Conservation (phyloP, 2,797 vertebrate genomes). For the Pyrocephalus nanus region DNA sequence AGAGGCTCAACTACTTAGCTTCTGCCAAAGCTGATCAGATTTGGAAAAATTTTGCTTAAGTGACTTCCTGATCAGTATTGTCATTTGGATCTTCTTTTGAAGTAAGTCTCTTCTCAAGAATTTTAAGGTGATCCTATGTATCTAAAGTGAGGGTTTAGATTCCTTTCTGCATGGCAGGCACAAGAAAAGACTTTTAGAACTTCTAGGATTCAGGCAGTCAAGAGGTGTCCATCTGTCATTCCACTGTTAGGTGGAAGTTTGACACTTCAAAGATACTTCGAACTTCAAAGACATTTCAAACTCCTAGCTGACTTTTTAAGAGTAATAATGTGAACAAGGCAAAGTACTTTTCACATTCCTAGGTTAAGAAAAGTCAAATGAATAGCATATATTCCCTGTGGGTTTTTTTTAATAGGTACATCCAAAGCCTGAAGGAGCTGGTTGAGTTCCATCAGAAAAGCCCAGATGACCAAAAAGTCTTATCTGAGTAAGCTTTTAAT, state of each 20-base stretch:
- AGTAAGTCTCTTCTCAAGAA: not conserved
- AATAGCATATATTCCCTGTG: not conserved
- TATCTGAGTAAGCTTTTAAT: constrained; percentile 82
- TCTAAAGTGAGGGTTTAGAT: not conserved
- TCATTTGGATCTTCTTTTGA: not conserved
- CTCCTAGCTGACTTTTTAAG: not conserved
- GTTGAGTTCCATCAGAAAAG: constrained; percentile 91
- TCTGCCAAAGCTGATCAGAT: not conserved
- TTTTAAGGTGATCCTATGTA: fast-evolving
- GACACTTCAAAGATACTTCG: not conserved
- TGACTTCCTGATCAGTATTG: not conserved
- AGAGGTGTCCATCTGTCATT: not conserved
- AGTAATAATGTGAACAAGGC: not conserved
- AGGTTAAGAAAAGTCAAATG: not conserved
- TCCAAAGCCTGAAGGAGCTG: constrained; percentile 92
- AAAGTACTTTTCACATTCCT: not conserved
- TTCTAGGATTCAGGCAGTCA: not conserved
- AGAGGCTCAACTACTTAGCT: constrained; percentile 1
- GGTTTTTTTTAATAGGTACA: constrained; percentile 84
- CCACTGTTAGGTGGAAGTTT: not conserved
- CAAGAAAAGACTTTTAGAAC: not conserved
- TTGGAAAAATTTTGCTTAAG: not conserved
- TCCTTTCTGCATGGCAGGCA: not conserved
- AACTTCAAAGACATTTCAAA: not conserved
- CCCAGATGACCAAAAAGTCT: constrained; percentile 86